Evolutionary conservation across 2,113 vertebrate genomes (phyloP).

Genomic region (Thermophis baileyi): DNA sequence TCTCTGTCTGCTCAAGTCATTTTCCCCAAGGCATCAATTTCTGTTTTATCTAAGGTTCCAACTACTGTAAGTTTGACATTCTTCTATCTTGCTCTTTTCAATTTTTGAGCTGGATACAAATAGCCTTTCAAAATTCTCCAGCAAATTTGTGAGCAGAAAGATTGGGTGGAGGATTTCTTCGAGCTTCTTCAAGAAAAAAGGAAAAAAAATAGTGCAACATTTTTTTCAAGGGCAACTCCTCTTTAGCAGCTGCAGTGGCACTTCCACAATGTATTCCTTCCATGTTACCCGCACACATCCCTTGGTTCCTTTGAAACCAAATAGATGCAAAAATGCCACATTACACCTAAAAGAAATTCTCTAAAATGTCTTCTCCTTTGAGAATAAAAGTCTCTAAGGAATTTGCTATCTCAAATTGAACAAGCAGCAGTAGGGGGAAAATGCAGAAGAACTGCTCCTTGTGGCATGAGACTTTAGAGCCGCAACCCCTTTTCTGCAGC

Average conservation of each 20-base stretch:
- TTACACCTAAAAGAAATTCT: not conserved
- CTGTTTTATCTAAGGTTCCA: not conserved
- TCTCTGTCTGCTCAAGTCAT: not conserved
- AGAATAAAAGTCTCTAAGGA: not conserved
- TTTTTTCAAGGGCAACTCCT: not conserved
- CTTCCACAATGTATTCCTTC: not conserved
- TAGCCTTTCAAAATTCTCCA: not conserved
- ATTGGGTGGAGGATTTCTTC: not conserved
- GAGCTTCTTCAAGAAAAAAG: not conserved
- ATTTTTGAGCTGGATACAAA: not conserved
- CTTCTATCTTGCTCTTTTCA: not conserved
- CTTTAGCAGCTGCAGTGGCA: not conserved
- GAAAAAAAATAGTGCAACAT: rapidly evolving
- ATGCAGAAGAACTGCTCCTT: not conserved
- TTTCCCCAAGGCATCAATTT: not conserved
- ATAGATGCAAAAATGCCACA: not conserved
- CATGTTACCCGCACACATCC: not conserved
- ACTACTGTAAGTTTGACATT: not conserved
- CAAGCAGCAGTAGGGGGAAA: not conserved
- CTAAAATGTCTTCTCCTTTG: not conserved
- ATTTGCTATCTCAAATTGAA: not conserved
- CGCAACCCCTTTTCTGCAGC: not conserved
- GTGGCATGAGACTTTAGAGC: not conserved
- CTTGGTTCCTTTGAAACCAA: not conserved
- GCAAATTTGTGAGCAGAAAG: not conserved